Base-by-base conservation (phyloP, 2,113 vertebrate species). In the Rhea americana region DNA sequence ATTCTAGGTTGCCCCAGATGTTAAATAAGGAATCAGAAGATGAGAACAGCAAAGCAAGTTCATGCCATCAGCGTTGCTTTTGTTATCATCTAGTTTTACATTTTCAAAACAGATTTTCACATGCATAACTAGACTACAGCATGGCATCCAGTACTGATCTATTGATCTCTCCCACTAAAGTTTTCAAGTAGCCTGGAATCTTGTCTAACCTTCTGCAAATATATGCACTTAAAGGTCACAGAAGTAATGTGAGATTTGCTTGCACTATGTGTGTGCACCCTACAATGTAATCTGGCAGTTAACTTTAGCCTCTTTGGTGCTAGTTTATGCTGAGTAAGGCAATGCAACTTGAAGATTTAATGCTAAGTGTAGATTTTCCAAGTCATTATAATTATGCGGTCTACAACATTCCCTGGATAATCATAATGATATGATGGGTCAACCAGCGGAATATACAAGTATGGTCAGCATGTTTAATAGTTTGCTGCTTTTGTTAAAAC, bases 231-330 rank as follows among this genome's bases (percentile, higher is more conserved):
- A 94, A 93, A 94, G 94, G 91, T 94, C 95, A 90, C 1, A 28
- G 73, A 89, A 62, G 62, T 89, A 92, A 80, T 87, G 74, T 55
- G 90, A 95, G 93, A 84, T 89, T 94, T 96, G 50, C 92, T 95
- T 93, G 0, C 88, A 62, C 55, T 90, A 70, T 88, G n/a, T 58
- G 63, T 90, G 73, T 51, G 90, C 59, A 48, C 70, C 65, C 74
- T 82, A 13, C 83, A 76, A 55, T 74, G 63, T 87, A 94, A 95
- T 66, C 74, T 89, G 93, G 89, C 93, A 87, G 77, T 32, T 91
- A 37, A 90, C 85, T 91, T 91, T 6, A 79, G 56, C 30, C 26
- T 65, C 21, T 51, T 62, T 84, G 53, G 21, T 84, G 76, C 48
- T 84, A 77, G 25, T 71, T 79, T 87, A 53, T 0, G 0, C 18